Evolutionary conservation across 2,113 vertebrate species (phyloP), one percentile per base, ranked within the genome.

Genomic region (Rostratula benghalensis): DNA sequence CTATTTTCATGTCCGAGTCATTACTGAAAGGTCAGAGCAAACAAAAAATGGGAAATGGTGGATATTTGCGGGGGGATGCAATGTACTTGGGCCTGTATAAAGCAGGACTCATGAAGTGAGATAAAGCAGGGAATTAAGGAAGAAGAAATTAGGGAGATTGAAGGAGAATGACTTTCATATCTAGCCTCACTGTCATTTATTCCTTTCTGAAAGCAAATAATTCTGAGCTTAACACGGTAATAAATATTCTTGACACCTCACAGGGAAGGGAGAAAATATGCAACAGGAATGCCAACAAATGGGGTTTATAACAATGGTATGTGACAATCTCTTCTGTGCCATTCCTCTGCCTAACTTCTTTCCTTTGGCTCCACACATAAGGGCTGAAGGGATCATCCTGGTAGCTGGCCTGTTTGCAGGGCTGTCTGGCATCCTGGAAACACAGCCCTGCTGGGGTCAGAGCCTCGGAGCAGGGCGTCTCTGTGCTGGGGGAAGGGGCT

Each of bases 401-500:
- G 23, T n/a, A 35, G 14, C 37, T 53, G 2, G 1, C 22, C 27
- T 46, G 9, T 0, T 4, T n/a, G 57, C 53, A 56, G 59, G 68
- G 35, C 53, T 73, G 0, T 56, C 6, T 48, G 8, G 1, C 5
- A 54, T 48, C 48, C 67, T 61, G 48, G 39, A 37, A 53, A 35
- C 0, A 3, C 3, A 10, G 21, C 35, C 54, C 19, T 53, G 57
- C 57, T 73, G 0, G 0, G 27, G 35, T 19, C 57, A 16, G 59
- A 73, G 60, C 64, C 51, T 43, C 1, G 0, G 50, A 69, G 45
- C n/a, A 33, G 12, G 5, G 3, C 7, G 53, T 27, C 59, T 31
- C 73, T 53, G 20, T 37, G 0, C 3, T 4, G 13, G 28, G 0
- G 0, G 0, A 39, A n/a, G 18, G 17, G 28, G 51, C 33, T 74